These are phyloP conservation scores for Drosophila prostipennis DNA, from an alignment of 2,888 invertebrate species.

Conservation along the genomic window DNA sequence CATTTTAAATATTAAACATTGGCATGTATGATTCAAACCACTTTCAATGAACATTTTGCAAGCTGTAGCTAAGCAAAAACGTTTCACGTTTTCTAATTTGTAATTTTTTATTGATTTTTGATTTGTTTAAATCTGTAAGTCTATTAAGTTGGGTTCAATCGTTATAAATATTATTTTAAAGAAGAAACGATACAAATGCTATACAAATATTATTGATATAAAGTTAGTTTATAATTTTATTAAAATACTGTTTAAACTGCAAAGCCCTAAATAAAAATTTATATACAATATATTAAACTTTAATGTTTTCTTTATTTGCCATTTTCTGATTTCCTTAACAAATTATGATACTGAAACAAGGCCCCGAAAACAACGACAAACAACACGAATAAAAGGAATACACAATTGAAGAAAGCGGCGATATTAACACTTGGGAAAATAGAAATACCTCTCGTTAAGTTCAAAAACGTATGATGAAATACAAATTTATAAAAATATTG, in stretches of 20 bases:
- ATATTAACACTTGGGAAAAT: conserved; percentile 84
- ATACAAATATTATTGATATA: conserved; percentile 65
- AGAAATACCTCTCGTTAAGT: conserved; percentile 85
- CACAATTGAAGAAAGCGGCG: conserved; percentile 56
- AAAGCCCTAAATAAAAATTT: conserved; percentile 69
- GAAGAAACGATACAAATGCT: conserved; percentile 54
- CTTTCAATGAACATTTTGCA: conserved; percentile 34
- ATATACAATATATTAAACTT: conserved; percentile 61
- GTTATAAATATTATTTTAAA: conserved; percentile 68
- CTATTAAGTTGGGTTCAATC: conserved; percentile 77
- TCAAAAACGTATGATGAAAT: conserved; percentile 80
- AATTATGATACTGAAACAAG: conserved; percentile 49
- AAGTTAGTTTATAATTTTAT: conserved; percentile 71
- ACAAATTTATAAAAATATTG: conserved; percentile 54
- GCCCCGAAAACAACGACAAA: conserved; percentile 50
- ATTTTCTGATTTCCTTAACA: conserved; percentile 31
- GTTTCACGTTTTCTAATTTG: conserved; percentile 60
- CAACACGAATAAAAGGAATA: conserved; percentile 39
- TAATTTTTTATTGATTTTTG: conserved; percentile 67
- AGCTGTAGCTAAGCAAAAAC: conserved; percentile 35
- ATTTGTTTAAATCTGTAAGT: conserved; percentile 64
- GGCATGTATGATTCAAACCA: conserved; percentile 33
- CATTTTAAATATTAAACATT: conserved; percentile 18
- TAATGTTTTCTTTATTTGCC: conserved; percentile 28
- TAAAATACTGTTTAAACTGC: conserved; percentile 69